A percentile compares a stretch with the other conserved stretches of the same genome.
Conservation (phyloP, 2,113 vertebrate genomes). For the human region DNA sequence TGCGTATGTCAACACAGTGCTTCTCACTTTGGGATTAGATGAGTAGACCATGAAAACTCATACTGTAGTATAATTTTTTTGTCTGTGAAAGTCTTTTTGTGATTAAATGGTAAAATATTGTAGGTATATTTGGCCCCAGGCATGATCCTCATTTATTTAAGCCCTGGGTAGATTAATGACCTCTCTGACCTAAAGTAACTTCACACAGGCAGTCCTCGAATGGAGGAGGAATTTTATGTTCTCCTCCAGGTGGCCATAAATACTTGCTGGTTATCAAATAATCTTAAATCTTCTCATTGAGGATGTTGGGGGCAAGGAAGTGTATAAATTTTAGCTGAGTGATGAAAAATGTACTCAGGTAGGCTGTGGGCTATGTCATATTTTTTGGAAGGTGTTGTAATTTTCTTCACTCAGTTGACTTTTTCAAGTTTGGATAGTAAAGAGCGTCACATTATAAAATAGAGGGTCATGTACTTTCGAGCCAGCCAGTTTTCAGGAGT, state of each 20-base stretch:
- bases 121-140: not conserved
- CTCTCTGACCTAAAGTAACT: not conserved
- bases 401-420: not conserved
- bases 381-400: not conserved
- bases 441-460: not conserved
- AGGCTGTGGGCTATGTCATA: not conserved
- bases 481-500: not conserved
- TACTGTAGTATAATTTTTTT: not conserved
- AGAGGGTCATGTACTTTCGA: not conserved
- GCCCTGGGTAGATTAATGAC: slow-evolving; percentile 18
- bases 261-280: not conserved
- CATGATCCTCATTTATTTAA: not conserved
- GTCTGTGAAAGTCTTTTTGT: not conserved
- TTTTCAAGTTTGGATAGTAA: slow-evolving; percentile 18
- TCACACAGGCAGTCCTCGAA: not conserved
- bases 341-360: not conserved
- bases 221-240: not conserved
- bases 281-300: slow-evolving; percentile 12
- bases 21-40: not conserved
- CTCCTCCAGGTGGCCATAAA: not conserved
- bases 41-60: not conserved
- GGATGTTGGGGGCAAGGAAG: not conserved
- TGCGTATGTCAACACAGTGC: not conserved
- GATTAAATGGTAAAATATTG: not conserved
- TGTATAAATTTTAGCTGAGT: not conserved